Base-by-base conservation (phyloP, 2,113 vertebrate genomes). In the Halichoerus grypus region DNA sequence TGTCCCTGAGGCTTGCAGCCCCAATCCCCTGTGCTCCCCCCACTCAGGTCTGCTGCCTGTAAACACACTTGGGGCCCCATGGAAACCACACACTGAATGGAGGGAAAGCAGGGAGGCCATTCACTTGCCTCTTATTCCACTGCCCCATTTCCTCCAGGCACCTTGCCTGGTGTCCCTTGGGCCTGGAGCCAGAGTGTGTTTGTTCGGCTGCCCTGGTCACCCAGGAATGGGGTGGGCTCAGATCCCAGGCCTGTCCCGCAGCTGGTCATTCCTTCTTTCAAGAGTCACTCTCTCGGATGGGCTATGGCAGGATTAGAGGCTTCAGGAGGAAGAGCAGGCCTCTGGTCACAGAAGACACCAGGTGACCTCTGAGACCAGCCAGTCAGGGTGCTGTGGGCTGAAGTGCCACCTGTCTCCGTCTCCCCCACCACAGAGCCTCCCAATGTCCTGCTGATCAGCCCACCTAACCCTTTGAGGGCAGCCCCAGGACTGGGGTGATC, bases 291-390 rank as follows among this genome's bases (percentile, higher is more conserved):
- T 99, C 99, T 99, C 98, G 98, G 98, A 97, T 94, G 91, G 97
- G 99, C 99, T 99, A 99, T 98, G 99, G 99, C 99, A 99, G 99
- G 99, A 99, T 99, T 98, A 98, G 98, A 97, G 88, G 97, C 97
- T 98, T 97, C 90, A 84, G 98, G 98, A 98, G 99, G 98, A 99
- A 99, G 99, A 99, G 98, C 84, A 11, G 95, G 97, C 97, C 98
- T 98, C 98, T 97, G 98, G 98, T 91, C 98, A 98, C 98, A 98
- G 97, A 97, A 98, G 98, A 98, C 98, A 98, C 99, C 96, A 98
- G 99, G 99, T 97, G 97, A 81, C 97, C 98, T 98, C 99, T 98
- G 99, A 98, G 98, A 98, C 71, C 53, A 31, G 59, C 82, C 19
- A 53, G 72, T 61, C 76, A 53, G 69, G 22, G 46, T 1, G 0